Base-by-base conservation (phyloP, 2,888 invertebrate species). In the Anticlea derivata region DNA sequence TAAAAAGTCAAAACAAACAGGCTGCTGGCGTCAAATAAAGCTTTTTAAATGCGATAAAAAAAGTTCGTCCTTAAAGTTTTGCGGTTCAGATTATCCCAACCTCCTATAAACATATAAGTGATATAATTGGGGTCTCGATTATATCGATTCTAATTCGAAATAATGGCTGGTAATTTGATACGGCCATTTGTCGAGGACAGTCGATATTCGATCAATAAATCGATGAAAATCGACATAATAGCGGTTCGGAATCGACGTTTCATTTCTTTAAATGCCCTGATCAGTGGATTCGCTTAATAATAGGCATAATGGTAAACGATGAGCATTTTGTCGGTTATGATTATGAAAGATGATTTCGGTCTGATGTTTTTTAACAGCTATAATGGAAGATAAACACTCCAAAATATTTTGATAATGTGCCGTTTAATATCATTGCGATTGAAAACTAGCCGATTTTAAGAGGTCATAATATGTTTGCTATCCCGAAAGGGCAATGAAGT, bases 31-130 rank as follows among this genome's bases (percentile, higher is more conserved):
- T 60, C 52, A 65, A 70, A 65, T 63, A 61, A 30, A 53, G 38
- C 53, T 55, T 57, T 64, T 33, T 73, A 70, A 65, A 56, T 60
- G 41, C 41, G n/a, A 37, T 55, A 58, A 63, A 61, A 68, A 65
- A 58, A 57, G 60, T 49, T 57, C 56, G 67, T 70, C 73, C 66
- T 65, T 63, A 66, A 67, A 66, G 59, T 70, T 82, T 85, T 81
- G 81, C 78, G 76, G 80, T 82, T 83, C 80, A 79, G 81, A 86
- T 83, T 81, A 83, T 79, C 82, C 83, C 89, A 83, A 78, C 90
- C 89, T 87, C 79, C 82, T 88, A 83, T 90, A 89, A 90, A 87
- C 90, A 88, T 85, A 88, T 90, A 90, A 90, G 90, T 89, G 89
- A 90, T 88, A 87, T 90, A 89, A 90, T 90, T 88, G 80, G 80